Evolutionary conservation across 2,113 vertebrate species (phyloP), one percentile per base, ranked within the genome.

Genomic region (Microcebus ravelobensis): DNA sequence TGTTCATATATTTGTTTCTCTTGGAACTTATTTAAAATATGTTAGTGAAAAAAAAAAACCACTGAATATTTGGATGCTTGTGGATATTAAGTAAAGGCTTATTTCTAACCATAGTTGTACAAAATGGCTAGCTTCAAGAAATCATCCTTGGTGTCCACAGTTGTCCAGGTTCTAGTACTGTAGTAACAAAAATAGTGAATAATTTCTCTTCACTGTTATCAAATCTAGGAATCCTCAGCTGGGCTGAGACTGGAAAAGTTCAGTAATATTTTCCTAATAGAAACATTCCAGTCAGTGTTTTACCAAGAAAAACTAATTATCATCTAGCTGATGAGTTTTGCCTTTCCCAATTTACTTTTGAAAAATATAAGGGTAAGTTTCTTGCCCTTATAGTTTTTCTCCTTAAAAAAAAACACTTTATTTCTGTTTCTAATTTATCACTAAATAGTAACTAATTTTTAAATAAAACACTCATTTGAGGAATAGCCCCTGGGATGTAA

Each of bases 261-360:
- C 23, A 82, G 87, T 91, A 91, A 76, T 87, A 84, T 95, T 97
- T 98, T 97, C 96, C 93, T 90, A 97, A 95, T 20, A 93, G 93
- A 96, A 97, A 95, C 48, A 94, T 93, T 94, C 94, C 83, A 96
- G 76, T 71, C 48, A 95, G 81, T 52, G 29, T 95, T 95, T 96
- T 96, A 94, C 67, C 81, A 96, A 82, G 61, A 76, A 92, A 96
- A 97, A 87, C 57, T 81, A 95, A 96, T 96, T 96, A 93, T 82
- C 34, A 65, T 81, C 79, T 87, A 83, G 65, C 57, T 93, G 96
- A 93, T 87, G 89, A 85, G 68, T 94, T 96, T 91, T 84, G 68
- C 45, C 79, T 96, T 97, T 90, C 90, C 42, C 70, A 95, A 90
- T 95, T 82, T 94, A 79, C 87, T 95, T 96, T 73, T 96, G 63